phyloP scores from a whole-genome alignment of 2,113 vertebrate genomes.

The Hyperopisus bebe region DNA sequence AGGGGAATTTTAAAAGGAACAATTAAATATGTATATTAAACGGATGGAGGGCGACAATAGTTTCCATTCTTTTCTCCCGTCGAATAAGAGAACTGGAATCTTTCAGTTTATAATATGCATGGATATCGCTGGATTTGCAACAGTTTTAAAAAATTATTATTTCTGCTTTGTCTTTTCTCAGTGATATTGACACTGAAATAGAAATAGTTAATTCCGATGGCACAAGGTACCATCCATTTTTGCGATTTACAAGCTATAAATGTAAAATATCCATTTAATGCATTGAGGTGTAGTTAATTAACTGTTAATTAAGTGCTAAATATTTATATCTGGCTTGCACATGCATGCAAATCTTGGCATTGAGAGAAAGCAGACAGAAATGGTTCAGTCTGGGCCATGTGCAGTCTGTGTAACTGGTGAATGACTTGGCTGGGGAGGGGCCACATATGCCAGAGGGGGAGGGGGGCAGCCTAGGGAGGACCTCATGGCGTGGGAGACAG shows the following conservation, averaged over 20 bases:
- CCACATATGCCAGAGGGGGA: background rate
- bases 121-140: background rate
- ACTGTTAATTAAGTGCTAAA: background rate
- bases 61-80: background rate
- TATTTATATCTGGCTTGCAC: background rate
- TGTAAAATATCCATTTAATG: background rate
- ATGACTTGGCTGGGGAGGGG: background rate
- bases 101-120: background rate
- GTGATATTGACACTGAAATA: background rate
- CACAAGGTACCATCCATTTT: background rate
- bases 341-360: background rate
- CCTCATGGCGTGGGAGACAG: background rate
- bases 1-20: background rate
- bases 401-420: background rate
- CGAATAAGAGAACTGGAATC: background rate
- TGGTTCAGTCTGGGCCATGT: background rate
- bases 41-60: background rate
- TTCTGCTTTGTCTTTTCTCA: background rate
- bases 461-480: background rate
- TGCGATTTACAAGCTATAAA: background rate
- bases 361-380: background rate
- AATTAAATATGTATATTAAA: background rate
- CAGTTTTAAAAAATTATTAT: background rate
- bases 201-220: background rate
- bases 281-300: background rate